Conservation (phyloP, 2,888 invertebrate species). For the Euspilapteryx auroguttella region DNA sequence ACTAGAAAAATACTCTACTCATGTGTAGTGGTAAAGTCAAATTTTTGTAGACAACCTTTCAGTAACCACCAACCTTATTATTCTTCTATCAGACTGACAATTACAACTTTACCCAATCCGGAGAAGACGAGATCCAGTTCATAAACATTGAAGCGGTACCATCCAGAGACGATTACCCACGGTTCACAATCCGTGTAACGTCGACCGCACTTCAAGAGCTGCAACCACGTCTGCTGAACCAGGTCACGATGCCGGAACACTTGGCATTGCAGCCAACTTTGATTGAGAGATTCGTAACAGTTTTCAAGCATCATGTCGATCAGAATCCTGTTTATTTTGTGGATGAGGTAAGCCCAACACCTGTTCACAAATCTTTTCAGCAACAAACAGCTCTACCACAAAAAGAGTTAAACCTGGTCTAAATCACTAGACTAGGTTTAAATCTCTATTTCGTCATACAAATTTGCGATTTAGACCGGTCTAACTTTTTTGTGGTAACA, state of each 20-base stretch:
- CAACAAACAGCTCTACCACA: too few species aligned
- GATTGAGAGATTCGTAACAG: constrained; percentile 81
- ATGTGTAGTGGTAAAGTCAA: too few species aligned
- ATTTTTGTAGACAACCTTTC: too few species aligned
- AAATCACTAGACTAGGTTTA: too few species aligned
- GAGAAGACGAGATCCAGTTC: constrained; percentile 73
- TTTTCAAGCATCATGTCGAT: constrained; percentile 75
- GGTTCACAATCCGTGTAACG: constrained; percentile 75
- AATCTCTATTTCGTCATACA: too few species aligned
- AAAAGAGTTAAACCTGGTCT: too few species aligned
- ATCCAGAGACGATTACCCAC: constrained; percentile 53
- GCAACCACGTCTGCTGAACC: constrained; percentile 25
- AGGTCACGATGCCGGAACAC: constrained; percentile 33
- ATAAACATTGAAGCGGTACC: constrained; percentile 79
- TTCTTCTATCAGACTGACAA: constrained; percentile 72
- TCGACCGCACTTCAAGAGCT: constrained; percentile 78
- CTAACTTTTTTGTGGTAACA: too few species aligned
- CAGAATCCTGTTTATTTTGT: constrained; percentile 67
- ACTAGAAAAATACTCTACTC: too few species aligned
- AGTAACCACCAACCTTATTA: too few species aligned
- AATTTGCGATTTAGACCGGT: too few species aligned
- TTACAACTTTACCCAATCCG: constrained; percentile 68
- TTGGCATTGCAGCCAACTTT: constrained; percentile 67
- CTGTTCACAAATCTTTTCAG: too few species aligned
- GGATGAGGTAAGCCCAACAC: constrained; percentile 58